These are phyloP conservation scores for Aegypius monachus DNA, from an alignment of 2,113 vertebrate genomes.

Conservation along the genomic window DNA sequence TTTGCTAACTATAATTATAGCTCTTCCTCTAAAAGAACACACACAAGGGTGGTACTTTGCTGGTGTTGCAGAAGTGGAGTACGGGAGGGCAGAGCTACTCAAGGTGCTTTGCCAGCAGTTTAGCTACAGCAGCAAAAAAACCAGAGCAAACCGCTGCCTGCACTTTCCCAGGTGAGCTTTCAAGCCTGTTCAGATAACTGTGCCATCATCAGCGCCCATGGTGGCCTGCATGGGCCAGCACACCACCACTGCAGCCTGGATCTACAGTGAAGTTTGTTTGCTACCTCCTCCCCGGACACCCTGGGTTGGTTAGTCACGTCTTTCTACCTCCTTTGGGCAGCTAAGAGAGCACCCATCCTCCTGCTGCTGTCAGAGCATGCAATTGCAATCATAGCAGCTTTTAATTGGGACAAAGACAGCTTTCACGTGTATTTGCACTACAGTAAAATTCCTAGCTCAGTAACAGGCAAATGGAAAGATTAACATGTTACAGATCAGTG, in stretches of 20 bases:
- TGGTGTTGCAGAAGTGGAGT: not conserved
- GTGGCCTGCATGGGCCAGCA: not conserved
- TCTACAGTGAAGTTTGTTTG: not conserved
- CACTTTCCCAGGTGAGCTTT: not conserved
- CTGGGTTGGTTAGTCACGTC: not conserved
- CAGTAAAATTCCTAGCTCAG: not conserved
- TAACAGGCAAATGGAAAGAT: not conserved
- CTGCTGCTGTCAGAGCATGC: not conserved
- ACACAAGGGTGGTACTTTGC: not conserved
- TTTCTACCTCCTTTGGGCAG: not conserved
- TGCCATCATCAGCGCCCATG: fast-evolving
- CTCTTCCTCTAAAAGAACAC: not conserved
- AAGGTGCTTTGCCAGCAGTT: not conserved
- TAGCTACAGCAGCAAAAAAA: not conserved
- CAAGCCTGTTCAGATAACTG: not conserved
- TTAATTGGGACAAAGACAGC: not conserved
- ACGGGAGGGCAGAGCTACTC: not conserved
- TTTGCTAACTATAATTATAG: not conserved
- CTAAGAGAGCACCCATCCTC: not conserved
- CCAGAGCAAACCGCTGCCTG: not conserved
- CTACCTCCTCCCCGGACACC: not conserved
- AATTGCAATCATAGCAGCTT: not conserved
- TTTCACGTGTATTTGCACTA: not conserved
- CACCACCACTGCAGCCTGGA: not conserved
- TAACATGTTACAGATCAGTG: not conserved